A percentile compares a stretch with the other conserved stretches of the same genome.
Conservation (phyloP, 2,113 vertebrate genomes). For the Opisthocomus hoazin region DNA sequence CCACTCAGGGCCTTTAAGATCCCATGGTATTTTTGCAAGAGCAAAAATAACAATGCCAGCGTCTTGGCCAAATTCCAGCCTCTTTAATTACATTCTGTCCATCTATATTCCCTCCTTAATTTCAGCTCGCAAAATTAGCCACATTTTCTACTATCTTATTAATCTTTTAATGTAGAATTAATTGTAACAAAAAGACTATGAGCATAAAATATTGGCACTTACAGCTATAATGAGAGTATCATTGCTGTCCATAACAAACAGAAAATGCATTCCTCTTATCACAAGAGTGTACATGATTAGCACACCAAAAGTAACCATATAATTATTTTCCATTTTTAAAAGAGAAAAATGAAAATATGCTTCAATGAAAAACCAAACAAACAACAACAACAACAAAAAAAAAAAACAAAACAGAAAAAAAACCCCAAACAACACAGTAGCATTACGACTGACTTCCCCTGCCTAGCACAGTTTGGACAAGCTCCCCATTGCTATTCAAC, state of each 20-base stretch:
- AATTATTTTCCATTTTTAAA: neutral
- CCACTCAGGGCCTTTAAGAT: slow-evolving; percentile 29
- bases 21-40: slow-evolving; percentile 38
- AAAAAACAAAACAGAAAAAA: neutral
- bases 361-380: neutral
- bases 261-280: neutral
- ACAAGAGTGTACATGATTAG: neutral
- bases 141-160: slow-evolving; percentile 30
- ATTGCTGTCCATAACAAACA: neutral
- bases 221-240: neutral
- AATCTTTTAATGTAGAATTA: slow-evolving; percentile 37
- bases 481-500: neutral
- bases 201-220: slow-evolving; percentile 3
- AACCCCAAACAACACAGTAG: neutral
- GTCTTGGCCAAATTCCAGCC: slow-evolving; percentile 28
- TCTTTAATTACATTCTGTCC: slow-evolving; percentile 38
- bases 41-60: slow-evolving; percentile 36
- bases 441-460: neutral
- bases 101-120: slow-evolving; percentile 13
- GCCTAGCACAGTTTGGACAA: neutral
- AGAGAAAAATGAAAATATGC: neutral
- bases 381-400: too few relatives aligned
- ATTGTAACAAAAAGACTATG: slow-evolving; percentile 6
- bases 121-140: slow-evolving; percentile 33
- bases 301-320: neutral